phyloP scores from a whole-genome alignment of 2,113 vertebrate species.

The Neogobius melanostomus region DNA sequence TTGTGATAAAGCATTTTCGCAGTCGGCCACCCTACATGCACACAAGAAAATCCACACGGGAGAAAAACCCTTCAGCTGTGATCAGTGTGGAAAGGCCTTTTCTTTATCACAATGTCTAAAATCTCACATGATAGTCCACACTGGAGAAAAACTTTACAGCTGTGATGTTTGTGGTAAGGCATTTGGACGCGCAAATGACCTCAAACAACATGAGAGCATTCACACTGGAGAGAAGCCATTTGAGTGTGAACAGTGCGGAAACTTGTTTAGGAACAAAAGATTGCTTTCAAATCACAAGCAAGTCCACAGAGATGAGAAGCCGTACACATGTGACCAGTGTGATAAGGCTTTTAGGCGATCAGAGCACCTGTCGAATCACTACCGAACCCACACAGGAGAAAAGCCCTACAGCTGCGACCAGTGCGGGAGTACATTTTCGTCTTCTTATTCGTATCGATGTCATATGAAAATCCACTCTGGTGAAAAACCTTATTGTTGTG shows the following conservation, averaged over 20 bases:
- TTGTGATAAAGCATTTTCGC: not conserved
- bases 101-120: not conserved
- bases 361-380: no score
- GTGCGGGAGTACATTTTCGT: not conserved
- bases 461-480: constrained; percentile 3
- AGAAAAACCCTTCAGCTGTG: not conserved
- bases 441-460: not conserved
- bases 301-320: not conserved
- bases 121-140: not conserved
- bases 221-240: not conserved
- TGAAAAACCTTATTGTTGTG: not conserved
- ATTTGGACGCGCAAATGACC: not conserved
- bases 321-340: not conserved
- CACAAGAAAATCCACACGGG: not conserved
- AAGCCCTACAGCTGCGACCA: no score
- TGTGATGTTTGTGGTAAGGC: not conserved
- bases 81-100: not conserved
- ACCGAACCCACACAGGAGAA: no score
- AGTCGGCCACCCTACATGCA: not conserved
- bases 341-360: no score
- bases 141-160: not conserved
- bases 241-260: not conserved
- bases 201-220: not conserved
- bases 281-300: not conserved
- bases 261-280: not conserved